Evolutionary conservation across 2,797 vertebrate genomes (phyloP), one percentile per base, ranked within the genome.

Genomic region (Anomalospiza imberbis): DNA sequence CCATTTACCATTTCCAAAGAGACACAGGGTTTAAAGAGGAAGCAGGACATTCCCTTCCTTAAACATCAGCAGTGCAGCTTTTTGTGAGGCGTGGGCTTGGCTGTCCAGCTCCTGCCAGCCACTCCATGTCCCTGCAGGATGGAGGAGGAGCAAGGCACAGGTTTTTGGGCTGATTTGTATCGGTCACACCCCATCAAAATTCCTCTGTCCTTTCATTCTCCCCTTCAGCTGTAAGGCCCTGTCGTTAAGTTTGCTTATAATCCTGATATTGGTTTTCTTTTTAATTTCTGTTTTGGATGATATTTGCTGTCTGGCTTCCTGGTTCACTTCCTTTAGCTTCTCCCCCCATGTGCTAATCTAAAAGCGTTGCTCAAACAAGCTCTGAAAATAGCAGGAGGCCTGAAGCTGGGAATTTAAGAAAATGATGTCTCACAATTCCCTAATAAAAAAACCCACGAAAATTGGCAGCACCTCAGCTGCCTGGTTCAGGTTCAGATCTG

Each of bases 1-100:
- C 87, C 88, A 86, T 87, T 95, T 50, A 50, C 45, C 70, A 31
- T 94, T 93, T 86, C 36, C 48, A 34, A 53, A 71, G 85, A 88
- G 67, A 53, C 6, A 6, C n/a, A 38, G 7, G 16, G 13, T 38
- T 92, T 72, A 8, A n/a, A 62, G 75, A 78, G 67, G 85, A 86
- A 78, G 68, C 82, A 88, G 91, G 89, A 88, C 45, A 70, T 92
- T 81, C 48, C 91, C 60, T 84, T 63, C 75, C 91, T 38, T 4
- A 38, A 72, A 72, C 82, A 84, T 13, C n/a, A 89, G 10, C 31
- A 57, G 29, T 2, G 5, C 66, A n/a, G 72, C 12, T 54, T 91
- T 89, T 81, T 8, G 24, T 0, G 36, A 87, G 86, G 16, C 25
- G 8, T 15, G 22, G 57, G 61, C 70, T 53, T 16, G 32, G 54